Base-by-base conservation (phyloP, 2,888 invertebrate species). In the Ichneumon xanthorius region DNA sequence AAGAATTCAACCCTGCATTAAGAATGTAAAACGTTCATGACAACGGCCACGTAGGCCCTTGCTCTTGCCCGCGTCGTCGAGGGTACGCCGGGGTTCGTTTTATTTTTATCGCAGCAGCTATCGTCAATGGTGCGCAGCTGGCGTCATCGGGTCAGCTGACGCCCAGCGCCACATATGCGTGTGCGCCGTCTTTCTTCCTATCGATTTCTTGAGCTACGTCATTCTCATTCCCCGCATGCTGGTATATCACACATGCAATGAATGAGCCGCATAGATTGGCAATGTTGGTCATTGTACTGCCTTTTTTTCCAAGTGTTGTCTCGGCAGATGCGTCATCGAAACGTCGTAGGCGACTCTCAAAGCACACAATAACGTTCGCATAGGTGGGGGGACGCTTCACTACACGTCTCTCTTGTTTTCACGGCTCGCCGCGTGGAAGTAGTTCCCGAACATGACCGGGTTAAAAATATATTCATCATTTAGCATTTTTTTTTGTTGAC, bases 71-170 rank as follows among this genome's bases (percentile, higher is more conserved):
- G 55, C 55, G 58, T 58, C 58, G 26, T 58, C 73, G 58, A 61
- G 45, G 73, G 71, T 71, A 19, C n/a, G 30, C 53, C 26, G 53
- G 70, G 11, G 68, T 71, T 30, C n/a, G 48, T 48, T 71, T 77
- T 80, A 80, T 80, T 80, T 80, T 80, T 80, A 72, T 65, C 68
- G 30, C 48, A 11, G 11, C 26, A 45, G 40, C 61, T n/a, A 40
- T 40, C 73, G 73, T 48, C 16, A 48, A 48, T 73, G 61, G 61
- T 65, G 63, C 19, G 75, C 78, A 79, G 78, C 78, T 71, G 78
- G 78, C 78, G 70, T 79, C 70, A 70, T 70, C 48, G 70, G 45
- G 70, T 79, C 78, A 72, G 72, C 79, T 80, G 79, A 58, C 61
- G 9, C 48, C n/a, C 30, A n/a, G 71, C 58, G 14, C 72, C 68